Conservation (phyloP, 2,113 vertebrate species). For the Pagrus major region DNA sequence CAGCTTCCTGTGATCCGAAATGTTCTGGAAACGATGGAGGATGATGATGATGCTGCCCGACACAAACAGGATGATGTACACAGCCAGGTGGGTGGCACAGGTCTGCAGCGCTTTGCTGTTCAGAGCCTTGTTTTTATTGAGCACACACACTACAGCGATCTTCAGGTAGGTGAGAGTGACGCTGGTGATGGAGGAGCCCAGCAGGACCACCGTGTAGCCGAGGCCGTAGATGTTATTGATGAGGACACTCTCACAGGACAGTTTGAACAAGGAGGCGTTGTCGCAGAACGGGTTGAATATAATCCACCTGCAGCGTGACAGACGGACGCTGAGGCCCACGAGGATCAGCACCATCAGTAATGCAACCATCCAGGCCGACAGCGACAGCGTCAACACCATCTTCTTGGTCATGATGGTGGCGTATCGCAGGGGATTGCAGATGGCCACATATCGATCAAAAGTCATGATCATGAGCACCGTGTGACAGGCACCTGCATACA, state of each 20-base stretch:
- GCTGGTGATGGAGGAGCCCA: constrained; percentile 50
- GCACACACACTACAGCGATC: constrained; percentile 55
- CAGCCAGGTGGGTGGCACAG: constrained; percentile 67
- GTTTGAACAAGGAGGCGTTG: constrained; percentile 74
- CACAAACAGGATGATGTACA: constrained; percentile 63
- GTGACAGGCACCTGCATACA: constrained; percentile 24
- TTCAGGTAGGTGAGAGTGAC: constrained; percentile 71
- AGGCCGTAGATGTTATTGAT: constrained; percentile 75
- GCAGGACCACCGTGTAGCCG: constrained; percentile 1
- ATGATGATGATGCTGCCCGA: not conserved
- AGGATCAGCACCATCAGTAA: constrained; percentile 33
- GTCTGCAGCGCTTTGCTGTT: constrained; percentile 72
- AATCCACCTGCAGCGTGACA: constrained; percentile 65
- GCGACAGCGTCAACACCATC: constrained; percentile 65
- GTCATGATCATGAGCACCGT: constrained; percentile 79
- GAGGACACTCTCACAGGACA: constrained; percentile 68
- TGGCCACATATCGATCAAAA: constrained; percentile 78
- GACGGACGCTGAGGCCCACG: constrained; percentile 52
- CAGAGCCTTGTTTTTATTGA: constrained; percentile 24
- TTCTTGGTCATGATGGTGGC: constrained; percentile 63
- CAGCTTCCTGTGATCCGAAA: constrained; percentile 56
- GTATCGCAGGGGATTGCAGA: constrained; percentile 73
- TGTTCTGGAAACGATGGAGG: constrained; percentile 63
- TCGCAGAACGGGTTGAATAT: constrained; percentile 73
- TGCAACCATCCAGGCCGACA: constrained; percentile 50